Base-by-base conservation (phyloP, 2,888 invertebrate species). In the Drosophila koepferae region DNA sequence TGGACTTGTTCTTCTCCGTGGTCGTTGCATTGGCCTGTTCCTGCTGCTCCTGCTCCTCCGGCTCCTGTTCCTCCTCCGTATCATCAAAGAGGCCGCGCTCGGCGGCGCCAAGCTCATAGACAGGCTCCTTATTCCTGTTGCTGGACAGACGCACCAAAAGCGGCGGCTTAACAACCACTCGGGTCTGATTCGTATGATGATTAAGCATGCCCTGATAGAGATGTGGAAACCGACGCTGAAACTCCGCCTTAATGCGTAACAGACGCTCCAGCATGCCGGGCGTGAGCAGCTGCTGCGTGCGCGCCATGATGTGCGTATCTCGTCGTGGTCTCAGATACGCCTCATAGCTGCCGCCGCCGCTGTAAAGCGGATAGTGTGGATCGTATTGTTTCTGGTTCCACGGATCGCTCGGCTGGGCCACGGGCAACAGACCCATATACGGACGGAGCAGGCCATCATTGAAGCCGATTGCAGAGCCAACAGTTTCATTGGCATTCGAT, bases 361-460 rank as follows among this genome's bases (percentile, higher is more conserved):
- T 60, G 34, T 80, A 90, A 3, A 91, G 63, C 0, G 91, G 82
- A 44, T 76, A 53, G n/a, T 91, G 82, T 2, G 77, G 71, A 80
- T 91, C 72, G 34, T 84, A 92, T 2, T 80, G 48, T 62, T 86
- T 90, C 46, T 72, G 67, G 40, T 78, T 75, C 92, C 92, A 92
- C 23, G 92, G 92, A 88, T 92, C 92, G 61, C 91, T 76, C 10
- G 82, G 74, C 31, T 78, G 82, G 5, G 70, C 77, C 20, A 89
- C 53, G 12, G 86, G 76, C 58, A 80, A 72, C 6, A 91, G 54
- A 7, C 92, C 92, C 92, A 92, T 91, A 61, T 90, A 92, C 3
- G 92, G 92, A 63, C 74, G 41, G 10, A 92, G 51, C 31, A 92
- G 43, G 16, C 71, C 49, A 0, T 83, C 87, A 43, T 56, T 63